phyloP scores from a whole-genome alignment of 2,797 vertebrate species.

The Anisognathus igniventris region DNA sequence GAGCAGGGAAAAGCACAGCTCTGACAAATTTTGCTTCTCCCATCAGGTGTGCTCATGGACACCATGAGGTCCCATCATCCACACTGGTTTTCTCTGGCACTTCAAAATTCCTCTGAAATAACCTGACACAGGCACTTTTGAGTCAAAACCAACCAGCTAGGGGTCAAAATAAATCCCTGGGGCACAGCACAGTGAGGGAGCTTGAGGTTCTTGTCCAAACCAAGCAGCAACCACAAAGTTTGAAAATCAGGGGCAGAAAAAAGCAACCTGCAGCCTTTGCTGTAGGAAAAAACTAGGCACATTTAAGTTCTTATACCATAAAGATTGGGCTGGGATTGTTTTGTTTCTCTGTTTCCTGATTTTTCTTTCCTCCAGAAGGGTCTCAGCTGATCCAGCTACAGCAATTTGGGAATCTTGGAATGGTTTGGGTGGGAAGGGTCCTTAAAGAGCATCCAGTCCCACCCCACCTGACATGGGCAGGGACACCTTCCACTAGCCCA shows the following conservation, averaged over 20 bases:
- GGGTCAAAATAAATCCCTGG: neutral
- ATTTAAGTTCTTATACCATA: neutral
- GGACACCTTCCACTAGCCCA: neutral
- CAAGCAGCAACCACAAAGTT: neutral
- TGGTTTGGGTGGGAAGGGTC: neutral
- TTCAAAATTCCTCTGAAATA: neutral
- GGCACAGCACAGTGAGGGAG: fast-evolving
- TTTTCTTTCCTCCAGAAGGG: neutral
- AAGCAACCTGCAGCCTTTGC: neutral
- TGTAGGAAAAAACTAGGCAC: neutral
- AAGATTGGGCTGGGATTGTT: neutral
- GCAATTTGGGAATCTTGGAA: neutral
- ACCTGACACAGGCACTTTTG: fast-evolving
- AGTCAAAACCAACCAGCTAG: neutral
- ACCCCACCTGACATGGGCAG: neutral
- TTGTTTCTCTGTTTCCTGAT: neutral
- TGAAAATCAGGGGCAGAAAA: neutral
- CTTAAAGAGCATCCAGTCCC: neutral
- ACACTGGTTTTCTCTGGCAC: fast-evolving
- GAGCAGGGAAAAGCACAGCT: neutral
- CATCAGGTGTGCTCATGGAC: fast-evolving
- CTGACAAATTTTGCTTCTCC: neutral
- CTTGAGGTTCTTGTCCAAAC: neutral
- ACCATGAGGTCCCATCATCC: fast-evolving
- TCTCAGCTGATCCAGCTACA: neutral